Conservation (phyloP, 1,140 invertebrate genomes). For the Vanessa tameamea region DNA sequence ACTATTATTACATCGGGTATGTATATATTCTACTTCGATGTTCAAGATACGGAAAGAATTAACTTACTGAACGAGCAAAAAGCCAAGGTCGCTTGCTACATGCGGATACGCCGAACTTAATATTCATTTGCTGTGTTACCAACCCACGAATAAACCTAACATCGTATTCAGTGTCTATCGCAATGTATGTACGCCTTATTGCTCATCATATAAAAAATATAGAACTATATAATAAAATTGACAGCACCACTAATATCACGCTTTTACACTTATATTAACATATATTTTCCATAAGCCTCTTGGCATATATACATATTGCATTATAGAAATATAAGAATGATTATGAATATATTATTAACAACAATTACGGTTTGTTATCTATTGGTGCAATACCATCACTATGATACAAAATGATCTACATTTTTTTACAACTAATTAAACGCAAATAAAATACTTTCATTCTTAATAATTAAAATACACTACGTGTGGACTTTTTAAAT, state of each 20-base stretch:
- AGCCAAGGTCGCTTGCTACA: constrained; percentile 62
- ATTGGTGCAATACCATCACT: too few species aligned
- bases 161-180: constrained; percentile 37
- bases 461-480: too few species aligned
- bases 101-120: constrained; percentile 70
- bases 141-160: constrained; percentile 53
- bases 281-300: constrained; percentile 10
- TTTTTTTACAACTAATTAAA: too few species aligned
- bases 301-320: too few species aligned
- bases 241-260: constrained; percentile 18
- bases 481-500: too few species aligned
- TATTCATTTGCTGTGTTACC: constrained; percentile 63
- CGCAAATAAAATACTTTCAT: too few species aligned
- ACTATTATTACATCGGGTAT: constrained; percentile 23
- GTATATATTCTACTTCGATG: constrained; percentile 52
- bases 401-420: too few species aligned
- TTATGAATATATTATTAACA: too few species aligned
- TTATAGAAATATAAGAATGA: too few species aligned
- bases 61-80: constrained; percentile 57
- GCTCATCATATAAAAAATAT: constrained; percentile 35
- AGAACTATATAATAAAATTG: constrained; percentile 36
- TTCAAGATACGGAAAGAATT: constrained; percentile 73
- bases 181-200: constrained; percentile 43
- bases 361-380: too few species aligned
- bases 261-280: neutral